phyloP scores from a whole-genome alignment of 64 coral and sea anemone species.

The Actinia tenebrosa region DNA sequence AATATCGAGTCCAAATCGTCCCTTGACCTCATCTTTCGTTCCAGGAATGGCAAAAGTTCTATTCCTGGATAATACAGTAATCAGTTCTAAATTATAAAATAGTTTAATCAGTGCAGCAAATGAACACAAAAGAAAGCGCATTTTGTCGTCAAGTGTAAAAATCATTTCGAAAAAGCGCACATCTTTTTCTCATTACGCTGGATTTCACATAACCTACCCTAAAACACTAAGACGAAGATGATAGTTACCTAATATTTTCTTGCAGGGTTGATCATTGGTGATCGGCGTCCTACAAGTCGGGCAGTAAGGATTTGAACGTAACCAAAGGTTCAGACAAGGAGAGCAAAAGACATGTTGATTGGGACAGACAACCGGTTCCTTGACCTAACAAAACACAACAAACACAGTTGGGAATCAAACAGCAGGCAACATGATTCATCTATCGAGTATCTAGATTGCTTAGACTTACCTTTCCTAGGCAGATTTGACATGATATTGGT shows the following conservation, averaged over 20 bases:
- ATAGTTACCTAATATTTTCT: constrained; percentile 94
- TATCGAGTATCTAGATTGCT: not conserved
- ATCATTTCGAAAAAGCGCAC: not conserved
- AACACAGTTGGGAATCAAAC: not conserved
- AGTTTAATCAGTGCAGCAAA: not conserved
- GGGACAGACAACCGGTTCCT: constrained; percentile 93
- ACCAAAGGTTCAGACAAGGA: constrained; percentile 88
- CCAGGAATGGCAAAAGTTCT: not conserved
- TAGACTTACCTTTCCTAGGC: constrained; percentile 84
- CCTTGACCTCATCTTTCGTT: not conserved
- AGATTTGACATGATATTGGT: constrained; percentile 98
- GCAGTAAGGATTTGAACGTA: constrained; percentile 73
- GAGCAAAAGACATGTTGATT: constrained; percentile 99
- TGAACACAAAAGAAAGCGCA: constrained; percentile 11
- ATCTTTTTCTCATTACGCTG: not conserved
- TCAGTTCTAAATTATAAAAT: not conserved
- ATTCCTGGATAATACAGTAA: not conserved
- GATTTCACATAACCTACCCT: not conserved
- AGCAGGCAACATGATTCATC: not conserved
- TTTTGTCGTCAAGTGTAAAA: not conserved
- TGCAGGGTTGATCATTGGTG: constrained; percentile 76
- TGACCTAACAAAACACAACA: constrained; percentile 56
- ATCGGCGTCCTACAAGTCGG: constrained; percentile 95
- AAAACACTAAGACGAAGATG: not conserved
- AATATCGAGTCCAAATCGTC: not conserved